These are phyloP conservation scores for Notodonta ziczac DNA, from an alignment of 2,888 invertebrate species.

Conservation along the genomic window DNA sequence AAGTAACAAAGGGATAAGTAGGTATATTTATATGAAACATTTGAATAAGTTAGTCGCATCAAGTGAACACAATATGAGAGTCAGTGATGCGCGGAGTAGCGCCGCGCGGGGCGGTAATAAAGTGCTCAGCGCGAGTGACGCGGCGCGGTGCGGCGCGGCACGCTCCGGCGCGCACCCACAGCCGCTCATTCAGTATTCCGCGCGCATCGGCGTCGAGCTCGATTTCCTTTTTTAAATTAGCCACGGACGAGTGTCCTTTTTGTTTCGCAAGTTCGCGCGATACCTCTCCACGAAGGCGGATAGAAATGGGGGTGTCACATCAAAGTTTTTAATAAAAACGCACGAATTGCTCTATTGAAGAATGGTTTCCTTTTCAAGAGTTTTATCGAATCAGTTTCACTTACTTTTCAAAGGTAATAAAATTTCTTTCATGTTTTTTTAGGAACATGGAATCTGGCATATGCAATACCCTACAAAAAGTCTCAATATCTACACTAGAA, in stretches of 20 bases:
- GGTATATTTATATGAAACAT: constrained; percentile 18
- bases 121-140: constrained; percentile 64
- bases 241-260: constrained; percentile 79
- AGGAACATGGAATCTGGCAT: not conserved
- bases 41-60: constrained; percentile 45
- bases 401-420: not conserved
- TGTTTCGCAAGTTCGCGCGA: constrained; percentile 67
- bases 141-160: constrained; percentile 47
- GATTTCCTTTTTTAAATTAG: constrained; percentile 84
- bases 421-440: not conserved
- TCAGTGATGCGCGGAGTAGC: constrained; percentile 41
- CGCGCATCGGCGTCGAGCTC: constrained; percentile 65
- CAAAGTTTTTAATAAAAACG: constrained; percentile 57
- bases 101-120: constrained; percentile 64
- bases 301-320: constrained; percentile 48
- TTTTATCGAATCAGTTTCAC: not conserved
- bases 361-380: constrained; percentile 33
- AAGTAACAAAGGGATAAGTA: not conserved
- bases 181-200: constrained; percentile 74
- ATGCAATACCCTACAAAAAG: not conserved
- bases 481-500: too few species aligned
- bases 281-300: constrained; percentile 40
- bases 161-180: constrained; percentile 81
- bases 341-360: constrained; percentile 46
- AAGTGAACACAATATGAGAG: constrained; percentile 48